Conservation (phyloP, 2,888 invertebrate species). For the Lithophane ornitopus region DNA sequence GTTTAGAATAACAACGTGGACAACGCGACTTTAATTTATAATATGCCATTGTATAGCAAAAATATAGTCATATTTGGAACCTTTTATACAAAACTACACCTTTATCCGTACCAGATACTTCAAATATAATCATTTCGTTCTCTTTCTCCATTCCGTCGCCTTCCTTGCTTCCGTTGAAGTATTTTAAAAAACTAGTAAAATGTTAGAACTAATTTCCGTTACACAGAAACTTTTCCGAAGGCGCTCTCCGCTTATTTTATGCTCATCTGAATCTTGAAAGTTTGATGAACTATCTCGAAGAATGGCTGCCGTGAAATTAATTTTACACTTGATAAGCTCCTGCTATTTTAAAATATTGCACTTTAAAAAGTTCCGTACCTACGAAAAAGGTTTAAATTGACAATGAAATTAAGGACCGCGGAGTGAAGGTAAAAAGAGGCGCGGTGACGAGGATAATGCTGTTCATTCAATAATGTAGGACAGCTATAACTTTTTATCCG, state of each 20-base stretch:
- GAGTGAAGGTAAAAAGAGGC: slow-evolving; percentile 3
- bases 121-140: slow-evolving; percentile 18
- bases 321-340: slow-evolving; percentile 81
- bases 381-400: slow-evolving; percentile 50
- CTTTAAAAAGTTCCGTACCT: slow-evolving; percentile 51
- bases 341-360: slow-evolving; percentile 69
- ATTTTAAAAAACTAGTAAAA: slow-evolving; percentile 60
- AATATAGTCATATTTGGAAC: background rate
- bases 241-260: slow-evolving; percentile 75
- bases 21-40: too few relatives aligned
- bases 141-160: slow-evolving; percentile 29
- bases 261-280: slow-evolving; percentile 78
- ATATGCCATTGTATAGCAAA: too few relatives aligned
- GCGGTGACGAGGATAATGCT: slow-evolving; percentile 27
- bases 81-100: slow-evolving; percentile 15
- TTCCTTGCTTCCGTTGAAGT: slow-evolving; percentile 45
- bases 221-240: slow-evolving; percentile 67
- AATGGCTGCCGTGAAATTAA: slow-evolving; percentile 79
- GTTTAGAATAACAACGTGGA: too few relatives aligned
- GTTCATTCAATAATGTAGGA: slow-evolving; percentile 34
- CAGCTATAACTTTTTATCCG: slow-evolving; percentile 8
- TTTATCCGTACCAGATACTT: slow-evolving; percentile 6
- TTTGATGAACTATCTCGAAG: slow-evolving; percentile 81
- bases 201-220: slow-evolving; percentile 67
- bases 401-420: slow-evolving; percentile 48